Conservation (phyloP, 2,888 invertebrate species). For the Euplagia quadripunctaria region DNA sequence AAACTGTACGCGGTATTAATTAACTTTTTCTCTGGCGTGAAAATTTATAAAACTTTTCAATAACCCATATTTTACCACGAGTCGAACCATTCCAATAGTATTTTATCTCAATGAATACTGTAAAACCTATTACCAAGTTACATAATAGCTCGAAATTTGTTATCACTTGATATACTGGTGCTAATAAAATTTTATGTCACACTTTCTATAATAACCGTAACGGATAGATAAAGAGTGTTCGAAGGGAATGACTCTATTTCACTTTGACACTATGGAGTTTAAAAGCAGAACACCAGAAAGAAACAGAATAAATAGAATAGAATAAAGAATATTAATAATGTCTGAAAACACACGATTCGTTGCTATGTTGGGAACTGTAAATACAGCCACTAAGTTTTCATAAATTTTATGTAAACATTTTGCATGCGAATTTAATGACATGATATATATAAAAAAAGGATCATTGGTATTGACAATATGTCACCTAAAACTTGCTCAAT, state of each 20-base stretch:
- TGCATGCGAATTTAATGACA: too few species aligned
- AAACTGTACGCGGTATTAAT: background rate
- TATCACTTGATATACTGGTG: conserved; percentile 59
- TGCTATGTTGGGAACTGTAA: background rate
- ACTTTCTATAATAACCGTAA: conserved; percentile 67
- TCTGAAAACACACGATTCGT: background rate
- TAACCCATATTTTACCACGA: conserved; percentile 17
- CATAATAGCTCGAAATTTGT: conserved; percentile 52
- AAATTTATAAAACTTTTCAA: conserved; percentile 30
- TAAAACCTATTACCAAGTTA: conserved; percentile 53
- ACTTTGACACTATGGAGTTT: conserved; percentile 42
- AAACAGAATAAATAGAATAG: too few species aligned
- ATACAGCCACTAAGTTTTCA: too few species aligned
- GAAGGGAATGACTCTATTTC: conserved; percentile 60
- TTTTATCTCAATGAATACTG: conserved; percentile 38
- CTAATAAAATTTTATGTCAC: conserved; percentile 70
- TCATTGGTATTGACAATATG: background rate
- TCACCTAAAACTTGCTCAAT: background rate
- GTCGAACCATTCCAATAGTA: conserved; percentile 23
- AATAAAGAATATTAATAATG: background rate
- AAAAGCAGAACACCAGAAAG: conserved; percentile 38
- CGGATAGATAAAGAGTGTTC: conserved; percentile 59
- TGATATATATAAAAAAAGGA: background rate
- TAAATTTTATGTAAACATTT: too few species aligned
- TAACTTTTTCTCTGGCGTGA: background rate